Evolutionary conservation across 2,797 vertebrate species (phyloP).

Genomic region (Lerista edwardsae): DNA sequence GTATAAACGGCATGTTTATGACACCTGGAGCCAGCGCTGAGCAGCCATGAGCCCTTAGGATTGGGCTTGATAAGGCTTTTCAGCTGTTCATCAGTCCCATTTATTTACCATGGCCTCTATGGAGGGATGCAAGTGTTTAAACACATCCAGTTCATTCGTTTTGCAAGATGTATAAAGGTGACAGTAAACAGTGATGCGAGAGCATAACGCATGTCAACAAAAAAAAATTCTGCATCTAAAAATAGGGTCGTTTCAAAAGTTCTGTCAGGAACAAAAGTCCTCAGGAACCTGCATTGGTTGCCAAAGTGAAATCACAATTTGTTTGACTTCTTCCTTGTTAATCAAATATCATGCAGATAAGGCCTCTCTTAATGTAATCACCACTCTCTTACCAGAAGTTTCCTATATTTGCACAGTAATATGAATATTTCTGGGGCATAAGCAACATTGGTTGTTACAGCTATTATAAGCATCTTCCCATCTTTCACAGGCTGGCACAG

Average conservation of each 20-base stretch:
- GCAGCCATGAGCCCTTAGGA: too few species aligned
- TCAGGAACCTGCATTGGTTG: constrained; percentile 48
- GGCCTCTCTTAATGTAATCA: constrained; percentile 19
- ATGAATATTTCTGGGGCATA: constrained; percentile 51
- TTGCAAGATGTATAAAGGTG: not conserved
- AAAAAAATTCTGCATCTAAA: not conserved
- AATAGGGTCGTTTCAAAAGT: not conserved
- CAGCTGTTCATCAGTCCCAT: not conserved
- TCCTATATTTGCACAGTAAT: constrained; percentile 63
- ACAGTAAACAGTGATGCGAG: fast-evolving
- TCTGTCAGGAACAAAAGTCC: constrained; percentile 1
- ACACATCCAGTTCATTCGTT: not conserved
- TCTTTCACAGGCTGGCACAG: constrained; percentile 49
- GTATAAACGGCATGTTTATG: too few species aligned
- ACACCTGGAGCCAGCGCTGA: too few species aligned
- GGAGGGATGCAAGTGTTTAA: not conserved
- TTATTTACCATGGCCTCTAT: not conserved
- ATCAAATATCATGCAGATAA: constrained; percentile 65
- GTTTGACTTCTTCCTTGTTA: constrained; percentile 58
- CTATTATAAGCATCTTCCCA: constrained; percentile 44
- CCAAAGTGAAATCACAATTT: constrained; percentile 46
- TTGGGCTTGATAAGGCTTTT: not conserved
- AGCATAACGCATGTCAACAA: not conserved
- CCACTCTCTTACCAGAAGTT: constrained; percentile 55
- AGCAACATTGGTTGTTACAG: constrained; percentile 52